These are phyloP conservation scores for Lineus longissimus DNA, from an alignment of 1,140 invertebrate species.

Conservation along the genomic window DNA sequence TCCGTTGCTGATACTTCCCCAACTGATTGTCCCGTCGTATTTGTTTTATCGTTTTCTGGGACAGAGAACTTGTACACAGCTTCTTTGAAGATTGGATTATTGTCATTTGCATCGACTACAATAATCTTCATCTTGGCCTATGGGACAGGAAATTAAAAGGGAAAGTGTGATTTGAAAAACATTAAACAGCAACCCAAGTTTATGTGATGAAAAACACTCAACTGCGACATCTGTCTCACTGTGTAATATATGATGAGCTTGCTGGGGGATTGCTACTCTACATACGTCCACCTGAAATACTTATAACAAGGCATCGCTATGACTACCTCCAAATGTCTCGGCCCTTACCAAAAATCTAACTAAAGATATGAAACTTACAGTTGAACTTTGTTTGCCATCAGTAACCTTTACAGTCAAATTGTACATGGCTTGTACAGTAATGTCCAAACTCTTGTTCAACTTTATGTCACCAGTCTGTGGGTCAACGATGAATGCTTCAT, in stretches of 20 bases:
- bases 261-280: too few relatives aligned
- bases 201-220: too few relatives aligned
- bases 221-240: too few relatives aligned
- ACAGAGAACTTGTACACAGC: neutral
- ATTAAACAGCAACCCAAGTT: too few relatives aligned
- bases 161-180: too few relatives aligned
- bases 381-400: neutral
- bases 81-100: neutral
- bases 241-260: too few relatives aligned
- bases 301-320: too few relatives aligned
- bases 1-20: conserved; percentile 86
- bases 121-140: conserved; percentile 1
- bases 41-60: neutral
- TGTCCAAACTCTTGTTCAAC: neutral
- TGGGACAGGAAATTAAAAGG: neutral
- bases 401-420: neutral
- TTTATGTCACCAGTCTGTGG: neutral
- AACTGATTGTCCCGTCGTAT: conserved; percentile 55
- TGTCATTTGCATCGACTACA: neutral
- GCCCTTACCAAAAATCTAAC: neutral
- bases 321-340: too few relatives aligned
- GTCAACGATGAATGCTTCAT: neutral
- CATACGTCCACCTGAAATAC: too few relatives aligned
- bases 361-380: too few relatives aligned
- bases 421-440: neutral